Evolutionary conservation across 2,888 invertebrate species (phyloP).

Genomic region (Perdita meconis): DNA sequence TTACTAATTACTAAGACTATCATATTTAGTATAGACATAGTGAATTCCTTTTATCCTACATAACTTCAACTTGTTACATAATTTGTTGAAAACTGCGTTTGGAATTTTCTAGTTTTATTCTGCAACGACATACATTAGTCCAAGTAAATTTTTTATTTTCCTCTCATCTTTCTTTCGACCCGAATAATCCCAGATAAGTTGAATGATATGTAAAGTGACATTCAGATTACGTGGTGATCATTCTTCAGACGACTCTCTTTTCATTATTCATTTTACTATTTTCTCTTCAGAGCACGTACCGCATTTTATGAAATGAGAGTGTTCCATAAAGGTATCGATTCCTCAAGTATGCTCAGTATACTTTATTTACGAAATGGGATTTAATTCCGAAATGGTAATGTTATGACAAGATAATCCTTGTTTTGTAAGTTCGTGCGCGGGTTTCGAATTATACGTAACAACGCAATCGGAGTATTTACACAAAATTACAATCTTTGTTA

Average conservation of each 20-base stretch:
- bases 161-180: neutral
- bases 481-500: neutral
- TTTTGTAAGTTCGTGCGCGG: neutral
- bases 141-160: neutral
- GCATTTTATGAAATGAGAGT: neutral
- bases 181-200: neutral
- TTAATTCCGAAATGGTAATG: neutral
- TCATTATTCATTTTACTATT: too few species aligned
- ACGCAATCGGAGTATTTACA: neutral
- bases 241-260: neutral
- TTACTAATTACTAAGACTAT: too few species aligned
- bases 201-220: constrained; percentile 5
- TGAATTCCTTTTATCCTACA: too few species aligned
- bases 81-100: neutral
- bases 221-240: neutral
- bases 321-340: neutral
- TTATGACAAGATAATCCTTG: neutral
- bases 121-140: neutral
- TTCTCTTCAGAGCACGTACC: too few species aligned
- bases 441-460: neutral
- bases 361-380: neutral
- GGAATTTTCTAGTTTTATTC: neutral
- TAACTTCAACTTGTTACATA: too few species aligned
- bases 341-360: neutral
- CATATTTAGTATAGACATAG: too few species aligned